Base-by-base conservation (phyloP, 2,797 vertebrate species). In the Neosilurus mollespiculum region DNA sequence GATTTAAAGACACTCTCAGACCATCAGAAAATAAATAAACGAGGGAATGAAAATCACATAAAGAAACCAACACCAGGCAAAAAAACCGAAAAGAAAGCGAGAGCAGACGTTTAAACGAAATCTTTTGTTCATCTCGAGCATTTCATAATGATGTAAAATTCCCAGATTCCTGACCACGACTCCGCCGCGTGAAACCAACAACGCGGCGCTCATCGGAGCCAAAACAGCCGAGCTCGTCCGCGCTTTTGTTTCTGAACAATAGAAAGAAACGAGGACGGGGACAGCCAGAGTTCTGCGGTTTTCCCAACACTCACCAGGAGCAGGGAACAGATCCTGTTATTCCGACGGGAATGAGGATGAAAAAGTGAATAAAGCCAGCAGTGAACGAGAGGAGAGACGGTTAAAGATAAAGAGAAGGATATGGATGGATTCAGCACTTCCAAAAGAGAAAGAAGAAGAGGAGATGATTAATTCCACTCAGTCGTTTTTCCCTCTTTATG, bases 201-300 rank as follows among this genome's bases (percentile, higher is more conserved):
- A 15, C 11, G 18, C 24, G 0, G 14, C 24, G 9, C 1, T 22
- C 15, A 54, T 26, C 49, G 1, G 2, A 12, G 78, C 62, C 24
- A 80, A 80, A 66, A 54, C 24, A 53, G 24, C n/a, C n/a, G 24
- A 65, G 49, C 61, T 18, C 18, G 5, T 34, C 61, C 2, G 30
- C 2, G 54, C 77, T 51, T 79, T 66, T 65, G 77, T 80, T 66
- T 66, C 49, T 8, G 24, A 80, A 80, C 62, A 80, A 65, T 30
- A 54, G 62, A 65, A 66, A 53, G 53, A 80, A 80, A 65, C 37
- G 53, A 58, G 72, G 72, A 75, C 26, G 16, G 3, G 16, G 71
- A 58, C 54, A 34, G 16, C 24, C 2, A 30, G 2, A 53, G 24
- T 1, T 5, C 37, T 3, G 77, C 1, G 77, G 43, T 22, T 54